Base-by-base conservation (phyloP, 2,888 invertebrate genomes). In the Himalopsyche kuldschensis region DNA sequence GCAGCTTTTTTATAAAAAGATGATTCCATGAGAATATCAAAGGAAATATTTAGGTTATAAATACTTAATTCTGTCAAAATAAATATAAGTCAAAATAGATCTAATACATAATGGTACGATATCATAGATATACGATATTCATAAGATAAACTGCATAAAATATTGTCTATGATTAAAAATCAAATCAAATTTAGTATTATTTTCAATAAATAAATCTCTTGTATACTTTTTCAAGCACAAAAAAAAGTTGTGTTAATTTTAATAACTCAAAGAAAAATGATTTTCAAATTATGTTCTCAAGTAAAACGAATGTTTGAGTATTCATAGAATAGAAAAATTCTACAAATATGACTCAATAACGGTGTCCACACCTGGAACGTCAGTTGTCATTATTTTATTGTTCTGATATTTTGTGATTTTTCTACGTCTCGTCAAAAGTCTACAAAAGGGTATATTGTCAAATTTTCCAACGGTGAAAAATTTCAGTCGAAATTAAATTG, bases 1-100 rank as follows among this genome's bases (percentile, higher is more conserved):
- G 94, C 95, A 17, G 95, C 96, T 88, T 94, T 94, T 84, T 92
- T 91, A 88, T 97, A 96, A 90, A 95, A 95, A 86, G 89, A 87
- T 79, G 87, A 88, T 80, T 89, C 89, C 80, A 87, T 87, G 32
- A 30, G 63, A 69, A 79, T 75, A 17, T 69, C 24, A 27, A 78
- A 76, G 31, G 20, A 75, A 47, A 41, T 76, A 80, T 63, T 75
- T 27, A 69, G 69, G 69, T 69, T 69, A 69, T 69, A 11, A 69
- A 69, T 41, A 41, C 41, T 15, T 41, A 69, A 11, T 27, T 27
- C 69, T 69, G 69, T 69, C 69, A 69, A 30, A 48, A 48, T 48
- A 8, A 41, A 1, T 35, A 1, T 35, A 55, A 20, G 24, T 55
- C 55, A 55, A 55, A n/a, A 55, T 48, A 48, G n/a, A 48, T 48